phyloP scores from a whole-genome alignment of 2,113 vertebrate species.

The Mirza zaza region DNA sequence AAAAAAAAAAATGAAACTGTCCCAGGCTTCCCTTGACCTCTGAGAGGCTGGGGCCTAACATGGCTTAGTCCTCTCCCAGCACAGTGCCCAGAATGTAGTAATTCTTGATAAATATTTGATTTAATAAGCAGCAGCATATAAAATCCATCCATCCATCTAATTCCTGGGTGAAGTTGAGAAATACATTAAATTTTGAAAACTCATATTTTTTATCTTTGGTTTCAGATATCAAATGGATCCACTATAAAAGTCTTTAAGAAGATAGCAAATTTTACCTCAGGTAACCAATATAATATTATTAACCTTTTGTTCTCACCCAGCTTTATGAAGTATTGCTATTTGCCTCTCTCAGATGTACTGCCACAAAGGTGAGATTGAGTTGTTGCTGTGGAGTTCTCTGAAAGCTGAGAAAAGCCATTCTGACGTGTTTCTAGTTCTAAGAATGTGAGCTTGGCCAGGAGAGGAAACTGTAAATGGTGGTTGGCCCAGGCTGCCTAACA shows the following conservation, averaged over 20 bases:
- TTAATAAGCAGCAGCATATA: slow-evolving; percentile 31
- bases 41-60: neutral
- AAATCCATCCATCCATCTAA: slow-evolving; percentile 58
- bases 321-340: neutral
- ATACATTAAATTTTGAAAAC: slow-evolving; percentile 65
- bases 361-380: neutral
- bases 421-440: neutral
- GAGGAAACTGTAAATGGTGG: neutral
- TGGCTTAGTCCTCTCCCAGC: neutral
- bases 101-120: slow-evolving; percentile 58
- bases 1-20: neutral
- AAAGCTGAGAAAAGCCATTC: neutral
- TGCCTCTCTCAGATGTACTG: neutral
- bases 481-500: neutral
- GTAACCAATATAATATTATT: slow-evolving; percentile 74
- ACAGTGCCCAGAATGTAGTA: neutral
- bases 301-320: slow-evolving; percentile 43
- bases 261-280: slow-evolving; percentile 82
- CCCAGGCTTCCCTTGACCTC: neutral
- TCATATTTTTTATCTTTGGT: slow-evolving; percentile 77
- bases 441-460: neutral
- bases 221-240: slow-evolving; percentile 91
- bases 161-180: slow-evolving; percentile 58
- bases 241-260: slow-evolving; percentile 91
- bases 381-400: slow-evolving; percentile 21